A percentile compares a stretch with the other conserved stretches of the same genome.
Conservation (phyloP, 2,888 invertebrate species). For the Ophion costatus region DNA sequence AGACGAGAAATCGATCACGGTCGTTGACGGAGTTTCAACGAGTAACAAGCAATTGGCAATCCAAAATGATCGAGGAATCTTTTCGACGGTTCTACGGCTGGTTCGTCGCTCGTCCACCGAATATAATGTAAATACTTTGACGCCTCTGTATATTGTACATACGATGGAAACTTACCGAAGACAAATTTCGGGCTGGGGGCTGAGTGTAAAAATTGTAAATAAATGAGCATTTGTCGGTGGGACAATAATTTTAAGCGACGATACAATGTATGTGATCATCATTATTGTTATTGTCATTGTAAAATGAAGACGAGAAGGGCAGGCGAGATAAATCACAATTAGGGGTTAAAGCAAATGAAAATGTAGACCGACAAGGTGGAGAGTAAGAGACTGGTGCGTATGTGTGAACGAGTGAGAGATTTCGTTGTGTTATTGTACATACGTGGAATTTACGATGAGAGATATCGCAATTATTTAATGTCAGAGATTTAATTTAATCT, state of each 20-base stretch:
- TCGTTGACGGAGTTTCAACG: neutral
- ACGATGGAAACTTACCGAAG: conserved; percentile 50
- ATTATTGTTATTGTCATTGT: conserved; percentile 21
- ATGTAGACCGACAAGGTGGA: conserved; percentile 48
- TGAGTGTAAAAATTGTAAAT: conserved; percentile 56
- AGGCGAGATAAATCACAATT: conserved; percentile 14
- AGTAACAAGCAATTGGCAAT: neutral
- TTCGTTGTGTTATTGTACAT: conserved; percentile 63
- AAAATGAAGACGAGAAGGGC: neutral
- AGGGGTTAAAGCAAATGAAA: conserved; percentile 3
- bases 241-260: conserved; percentile 61
- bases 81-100: conserved; percentile 39
- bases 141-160: conserved; percentile 68
- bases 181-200: conserved; percentile 9
- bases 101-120: conserved; percentile 44
- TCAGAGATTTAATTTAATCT: conserved; percentile 81
- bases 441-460: conserved; percentile 71
- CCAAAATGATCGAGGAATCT: conserved; percentile 15
- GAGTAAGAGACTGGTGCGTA: conserved; percentile 64
- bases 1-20: neutral
- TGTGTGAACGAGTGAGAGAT: conserved; percentile 63
- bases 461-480: conserved; percentile 79
- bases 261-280: conserved; percentile 49
- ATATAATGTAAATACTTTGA: conserved; percentile 49
- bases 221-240: conserved; percentile 51